These are phyloP conservation scores for Trichonephila clavipes DNA, from an alignment of 1,140 invertebrate species.

Conservation along the genomic window DNA sequence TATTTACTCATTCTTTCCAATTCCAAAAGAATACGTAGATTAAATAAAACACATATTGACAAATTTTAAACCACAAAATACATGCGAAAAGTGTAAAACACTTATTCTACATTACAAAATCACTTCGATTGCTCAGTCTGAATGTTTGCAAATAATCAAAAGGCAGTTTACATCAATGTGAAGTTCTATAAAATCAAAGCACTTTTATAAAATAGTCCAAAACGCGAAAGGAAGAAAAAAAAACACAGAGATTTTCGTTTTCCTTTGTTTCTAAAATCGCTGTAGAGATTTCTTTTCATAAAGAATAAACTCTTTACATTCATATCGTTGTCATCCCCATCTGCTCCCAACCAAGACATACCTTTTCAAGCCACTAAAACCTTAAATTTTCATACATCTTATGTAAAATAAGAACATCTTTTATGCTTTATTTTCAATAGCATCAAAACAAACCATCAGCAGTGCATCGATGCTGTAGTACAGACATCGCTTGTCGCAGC, in stretches of 20 bases:
- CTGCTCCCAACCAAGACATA: not conserved
- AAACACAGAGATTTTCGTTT: not conserved
- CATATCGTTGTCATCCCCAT: not conserved
- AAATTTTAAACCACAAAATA: too few relatives aligned
- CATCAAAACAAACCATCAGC: not conserved
- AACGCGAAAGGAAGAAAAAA: not conserved
- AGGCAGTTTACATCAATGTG: not conserved
- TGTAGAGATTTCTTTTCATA: not conserved
- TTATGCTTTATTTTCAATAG: not conserved
- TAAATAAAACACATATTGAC: too few relatives aligned
- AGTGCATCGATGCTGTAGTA: not conserved
- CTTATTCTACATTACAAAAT: too few relatives aligned
- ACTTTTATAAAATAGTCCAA: too few relatives aligned
- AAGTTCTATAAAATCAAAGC: not conserved
- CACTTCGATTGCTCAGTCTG: too few relatives aligned
- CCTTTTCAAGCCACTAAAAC: not conserved
- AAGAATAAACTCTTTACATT: not conserved
- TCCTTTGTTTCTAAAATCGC: not conserved
- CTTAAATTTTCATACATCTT: conserved; percentile 9
- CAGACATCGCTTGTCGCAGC: not conserved
- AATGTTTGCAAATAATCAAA: not conserved
- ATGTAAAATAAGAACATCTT: not conserved
- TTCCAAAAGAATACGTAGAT: too few relatives aligned
- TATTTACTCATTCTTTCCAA: too few relatives aligned
- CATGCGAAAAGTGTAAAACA: too few relatives aligned